These are phyloP conservation scores for Pristionchus fissidentatus DNA, from an alignment of 2,888 invertebrate species.

Conservation along the genomic window DNA sequence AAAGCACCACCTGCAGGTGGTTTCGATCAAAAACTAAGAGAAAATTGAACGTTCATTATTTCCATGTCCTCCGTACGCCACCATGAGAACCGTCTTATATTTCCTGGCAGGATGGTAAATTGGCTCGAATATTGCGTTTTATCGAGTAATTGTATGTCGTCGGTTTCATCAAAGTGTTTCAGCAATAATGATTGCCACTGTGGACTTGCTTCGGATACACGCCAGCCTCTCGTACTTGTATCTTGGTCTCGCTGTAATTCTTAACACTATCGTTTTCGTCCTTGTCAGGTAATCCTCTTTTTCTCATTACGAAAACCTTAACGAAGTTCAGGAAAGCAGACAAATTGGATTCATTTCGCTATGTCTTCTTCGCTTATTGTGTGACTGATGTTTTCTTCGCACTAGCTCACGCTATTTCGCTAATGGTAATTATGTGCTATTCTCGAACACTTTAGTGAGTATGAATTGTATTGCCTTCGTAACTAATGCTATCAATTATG, in stretches of 20 bases:
- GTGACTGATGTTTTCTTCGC: background rate
- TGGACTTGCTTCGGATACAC: background rate
- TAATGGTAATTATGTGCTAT: background rate
- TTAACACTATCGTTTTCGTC: background rate
- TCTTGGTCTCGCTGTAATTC: background rate
- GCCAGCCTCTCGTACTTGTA: background rate
- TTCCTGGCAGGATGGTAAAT: too few relatives aligned
- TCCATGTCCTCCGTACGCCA: too few relatives aligned
- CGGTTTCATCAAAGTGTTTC: too few relatives aligned
- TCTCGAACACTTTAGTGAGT: background rate
- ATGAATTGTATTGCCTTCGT: too few relatives aligned
- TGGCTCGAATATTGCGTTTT: too few relatives aligned
- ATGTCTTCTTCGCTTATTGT: slow-evolving; percentile 1
- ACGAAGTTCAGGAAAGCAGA: background rate
- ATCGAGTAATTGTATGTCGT: too few relatives aligned
- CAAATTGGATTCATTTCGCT: background rate
- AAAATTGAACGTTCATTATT: too few relatives aligned
- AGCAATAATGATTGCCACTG: background rate
- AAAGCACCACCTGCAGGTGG: too few relatives aligned
- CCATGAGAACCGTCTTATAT: too few relatives aligned
- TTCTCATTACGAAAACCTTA: background rate
- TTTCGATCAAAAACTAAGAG: too few relatives aligned
- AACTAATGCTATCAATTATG: too few relatives aligned
- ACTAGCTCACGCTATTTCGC: background rate
- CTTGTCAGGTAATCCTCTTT: background rate